These are phyloP conservation scores for Corythornis vintsioides DNA, from an alignment of 2,113 vertebrate genomes.

Conservation along the genomic window DNA sequence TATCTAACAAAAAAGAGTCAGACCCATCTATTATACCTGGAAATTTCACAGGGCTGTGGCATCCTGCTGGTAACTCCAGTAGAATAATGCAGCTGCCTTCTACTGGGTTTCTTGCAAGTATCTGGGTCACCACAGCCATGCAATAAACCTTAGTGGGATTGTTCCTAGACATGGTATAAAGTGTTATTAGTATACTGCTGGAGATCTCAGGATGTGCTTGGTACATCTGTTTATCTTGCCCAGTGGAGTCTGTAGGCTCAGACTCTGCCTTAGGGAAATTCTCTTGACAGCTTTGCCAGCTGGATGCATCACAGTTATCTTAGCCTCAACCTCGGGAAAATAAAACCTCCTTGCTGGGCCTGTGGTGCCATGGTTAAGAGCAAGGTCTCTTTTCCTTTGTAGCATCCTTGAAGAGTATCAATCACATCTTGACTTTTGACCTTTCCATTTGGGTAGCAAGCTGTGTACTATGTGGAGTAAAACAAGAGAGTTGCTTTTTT, in stretches of 20 bases:
- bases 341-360: slow-evolving; percentile 14
- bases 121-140: slow-evolving; percentile 34
- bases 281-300: slow-evolving; percentile 35
- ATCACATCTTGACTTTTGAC: background rate
- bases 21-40: slow-evolving; percentile 7
- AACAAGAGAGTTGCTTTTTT: background rate
- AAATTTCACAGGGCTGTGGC: background rate
- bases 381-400: background rate
- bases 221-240: slow-evolving; percentile 51
- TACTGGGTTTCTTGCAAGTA: background rate
- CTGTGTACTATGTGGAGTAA: background rate
- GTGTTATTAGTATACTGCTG: background rate
- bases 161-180: slow-evolving; percentile 3
- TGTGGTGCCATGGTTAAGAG: background rate
- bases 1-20: background rate
- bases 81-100: slow-evolving; percentile 9
- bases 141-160: slow-evolving; percentile 10
- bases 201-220: background rate
- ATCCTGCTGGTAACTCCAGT: background rate
- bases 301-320: slow-evolving; percentile 44
- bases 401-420: background rate
- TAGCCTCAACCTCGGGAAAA: slow-evolving; percentile 23
- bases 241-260: slow-evolving; percentile 27
- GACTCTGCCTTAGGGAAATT: slow-evolving; percentile 43
- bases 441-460: background rate